These are phyloP conservation scores for Actenoides lindsayi DNA, from an alignment of 2,113 vertebrate species.

Conservation along the genomic window DNA sequence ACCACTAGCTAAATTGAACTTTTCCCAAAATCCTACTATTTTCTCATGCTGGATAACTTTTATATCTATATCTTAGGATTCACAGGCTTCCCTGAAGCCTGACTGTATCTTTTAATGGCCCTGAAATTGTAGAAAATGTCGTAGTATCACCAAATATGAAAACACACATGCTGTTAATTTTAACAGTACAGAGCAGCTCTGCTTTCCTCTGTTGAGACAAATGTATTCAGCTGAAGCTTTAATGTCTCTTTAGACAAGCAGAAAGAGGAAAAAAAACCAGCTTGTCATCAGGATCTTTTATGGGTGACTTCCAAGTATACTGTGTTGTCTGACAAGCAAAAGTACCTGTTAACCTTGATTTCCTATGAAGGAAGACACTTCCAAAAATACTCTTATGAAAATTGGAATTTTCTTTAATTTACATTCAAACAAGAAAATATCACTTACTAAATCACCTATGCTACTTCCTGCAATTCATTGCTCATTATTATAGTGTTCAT, in stretches of 20 bases:
- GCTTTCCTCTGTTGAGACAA: background rate
- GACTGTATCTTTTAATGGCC: background rate
- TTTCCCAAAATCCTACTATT: background rate
- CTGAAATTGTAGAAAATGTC: background rate
- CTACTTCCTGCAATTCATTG: background rate
- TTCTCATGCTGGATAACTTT: background rate
- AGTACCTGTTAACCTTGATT: background rate
- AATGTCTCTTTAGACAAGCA: background rate
- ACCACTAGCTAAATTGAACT: background rate
- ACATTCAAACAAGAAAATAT: background rate
- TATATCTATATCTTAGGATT: background rate
- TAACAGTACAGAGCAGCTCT: background rate
- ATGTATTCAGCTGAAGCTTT: background rate
- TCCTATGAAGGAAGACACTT: background rate
- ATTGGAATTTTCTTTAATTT: background rate
- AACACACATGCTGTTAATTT: background rate
- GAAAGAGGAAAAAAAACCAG: background rate
- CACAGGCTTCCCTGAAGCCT: background rate
- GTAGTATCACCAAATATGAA: background rate
- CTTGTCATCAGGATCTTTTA: background rate
- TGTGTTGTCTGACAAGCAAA: background rate
- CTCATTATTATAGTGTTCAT: too few relatives aligned
- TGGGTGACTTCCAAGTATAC: background rate
- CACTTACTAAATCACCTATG: background rate
- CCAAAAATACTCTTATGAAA: background rate